Base-by-base conservation (phyloP, 2,113 vertebrate species). In the Glaucidium brasilianum region DNA sequence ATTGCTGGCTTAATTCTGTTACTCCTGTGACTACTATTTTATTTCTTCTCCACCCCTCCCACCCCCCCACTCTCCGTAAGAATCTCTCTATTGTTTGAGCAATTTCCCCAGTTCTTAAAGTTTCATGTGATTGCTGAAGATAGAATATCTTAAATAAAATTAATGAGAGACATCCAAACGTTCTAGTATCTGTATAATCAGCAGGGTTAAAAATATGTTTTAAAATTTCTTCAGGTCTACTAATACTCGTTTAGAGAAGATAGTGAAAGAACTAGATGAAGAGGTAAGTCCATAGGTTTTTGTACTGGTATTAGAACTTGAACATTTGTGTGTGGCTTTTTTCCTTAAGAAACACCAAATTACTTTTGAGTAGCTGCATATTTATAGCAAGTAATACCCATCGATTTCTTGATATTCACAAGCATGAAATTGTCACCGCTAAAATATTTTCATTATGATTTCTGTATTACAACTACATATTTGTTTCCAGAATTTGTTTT, bases 241-340 rank as follows among this genome's bases (percentile, higher is more conserved):
- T 97, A 98, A 87, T 41, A 95, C 90, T 95, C 99, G 99, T 63
- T 97, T 99, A 52, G 99, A 99, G 96, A 99, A 99, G 96, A 97
- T 98, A 94, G 96, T 98, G 66, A 99, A 99, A 98, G 99, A 99
- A 49, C 98, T 99, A 3, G 99, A 99, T 96, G 99, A 99, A 94
- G 99, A 99, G 99, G 99, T 99, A 97, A 96, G 93, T 90, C 43
- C 25, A 1, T n/a, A 30, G 26, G 60, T 86, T 32, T 39, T 90
- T 86, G 8, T 74, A 52, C 4, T 78, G 49, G 17, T 85, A 34
- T 76, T 79, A 72, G 9, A 87, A 56, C 22, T 64, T 52, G 2
- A 45, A 17, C 3, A 9, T 82, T 85, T 87, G 7, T 53, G 9
- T 15, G 1, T 86, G 22, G 62, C 55, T 39, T 88, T 74, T 93